Base-by-base conservation (phyloP, 2,888 invertebrate genomes). In the Limnephilus marmoratus region DNA sequence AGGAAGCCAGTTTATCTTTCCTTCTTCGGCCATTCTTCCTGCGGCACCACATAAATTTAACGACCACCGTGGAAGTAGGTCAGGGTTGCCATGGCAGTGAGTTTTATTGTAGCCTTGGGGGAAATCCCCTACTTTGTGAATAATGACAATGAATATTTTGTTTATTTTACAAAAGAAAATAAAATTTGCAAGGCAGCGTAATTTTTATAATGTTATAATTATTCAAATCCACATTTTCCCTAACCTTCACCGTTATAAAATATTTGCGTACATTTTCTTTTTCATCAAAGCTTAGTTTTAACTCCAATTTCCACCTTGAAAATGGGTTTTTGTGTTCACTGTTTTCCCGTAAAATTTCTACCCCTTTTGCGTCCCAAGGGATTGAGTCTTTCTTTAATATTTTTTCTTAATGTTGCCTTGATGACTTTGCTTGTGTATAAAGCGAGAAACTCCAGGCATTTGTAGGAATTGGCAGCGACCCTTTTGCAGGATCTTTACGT, bases 11-110 rank as follows among this genome's bases (percentile, higher is more conserved):
- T 88, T 41, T 41, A 37, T 90, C 89, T 81, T 90, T 41, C n/a
- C 29, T 82, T 11, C 53, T 53, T 87, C 31, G 41, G 13, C 31
- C 41, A 81, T 90, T 81, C 49, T 83, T 90, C 89, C 89, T 68
- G 45, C 45, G 82, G 13, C 83, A 90, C 81, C 81, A 90, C 29
- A 49, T 37, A 68, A 82, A 81, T 45, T 68, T 82, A 37, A 41
- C 41, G 81, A 24, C 90, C 37, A 81, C 24, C 24, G 29, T 24
- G 18, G 81, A 90, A 82, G 45, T 82, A 18, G 90, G 90, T 90
- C 90, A 90, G 90, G 90, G 90, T 90, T 82, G 82, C 83, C 83
- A 49, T 89, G 34, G 41, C 81, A 87, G n/a, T 90, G 81, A 82
- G 45, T 83, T 90, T 90, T 82, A 90, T 82, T 15, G 41, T 29